These are phyloP conservation scores for Epinotia brunnichana DNA, from an alignment of 2,888 invertebrate species.

Conservation along the genomic window DNA sequence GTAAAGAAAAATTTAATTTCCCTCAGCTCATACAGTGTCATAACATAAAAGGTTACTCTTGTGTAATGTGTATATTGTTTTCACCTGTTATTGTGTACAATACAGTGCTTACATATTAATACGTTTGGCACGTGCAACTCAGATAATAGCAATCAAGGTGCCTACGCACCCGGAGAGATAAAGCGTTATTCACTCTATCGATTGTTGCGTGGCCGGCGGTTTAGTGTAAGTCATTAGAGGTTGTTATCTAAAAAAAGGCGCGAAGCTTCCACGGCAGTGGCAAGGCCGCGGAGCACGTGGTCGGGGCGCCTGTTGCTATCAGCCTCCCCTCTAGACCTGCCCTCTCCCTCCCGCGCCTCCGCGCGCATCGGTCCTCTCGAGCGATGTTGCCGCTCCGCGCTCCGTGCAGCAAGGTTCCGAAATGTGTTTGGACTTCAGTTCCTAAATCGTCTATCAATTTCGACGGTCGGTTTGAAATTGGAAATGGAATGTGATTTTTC, in stretches of 20 bases:
- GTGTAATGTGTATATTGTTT: no score
- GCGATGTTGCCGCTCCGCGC: conserved; percentile 79
- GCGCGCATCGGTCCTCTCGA: conserved; percentile 48
- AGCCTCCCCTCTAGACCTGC: conserved; percentile 44
- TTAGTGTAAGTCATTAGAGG: conserved; percentile 62
- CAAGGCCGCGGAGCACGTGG: conserved; percentile 81
- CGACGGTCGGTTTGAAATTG: conserved; percentile 8
- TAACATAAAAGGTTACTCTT: no score
- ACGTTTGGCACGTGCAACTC: conserved; percentile 4
- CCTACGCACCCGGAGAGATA: conserved; percentile 20
- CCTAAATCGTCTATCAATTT: conserved; percentile 24
- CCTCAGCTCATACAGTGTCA: no score
- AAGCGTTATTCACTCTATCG: conserved; percentile 28
- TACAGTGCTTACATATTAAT: no score
- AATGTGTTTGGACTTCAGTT: conserved; percentile 62
- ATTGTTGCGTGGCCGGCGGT: conserved; percentile 56
- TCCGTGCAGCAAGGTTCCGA: conserved; percentile 55
- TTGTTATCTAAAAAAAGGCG: conserved; percentile 77
- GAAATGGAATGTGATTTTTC: conserved; percentile 3
- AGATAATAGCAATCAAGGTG: conserved; percentile 6
- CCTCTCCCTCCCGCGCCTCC: conserved; percentile 44
- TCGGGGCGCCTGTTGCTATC: conserved; percentile 79
- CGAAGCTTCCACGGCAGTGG: conserved; percentile 74
- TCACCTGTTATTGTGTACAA: no score
- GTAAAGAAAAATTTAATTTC: no score